phyloP scores from a whole-genome alignment of 2,113 vertebrate species.

The Atherinomorus stipes region DNA sequence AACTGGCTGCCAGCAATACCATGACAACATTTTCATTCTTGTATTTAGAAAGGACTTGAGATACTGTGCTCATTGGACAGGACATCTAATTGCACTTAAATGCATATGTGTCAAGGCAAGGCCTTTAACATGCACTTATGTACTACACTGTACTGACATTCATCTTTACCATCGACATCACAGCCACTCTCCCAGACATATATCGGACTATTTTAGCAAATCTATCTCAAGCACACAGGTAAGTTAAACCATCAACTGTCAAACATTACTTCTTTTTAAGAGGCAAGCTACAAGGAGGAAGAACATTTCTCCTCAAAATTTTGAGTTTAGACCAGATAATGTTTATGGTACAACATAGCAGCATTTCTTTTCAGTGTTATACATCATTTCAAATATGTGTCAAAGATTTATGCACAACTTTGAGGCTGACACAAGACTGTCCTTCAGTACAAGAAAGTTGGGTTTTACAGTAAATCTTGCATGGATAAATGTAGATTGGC shows the following conservation, averaged over 20 bases:
- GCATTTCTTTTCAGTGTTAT: conserved; percentile 27
- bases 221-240: conserved; percentile 7
- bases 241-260: conserved; percentile 23
- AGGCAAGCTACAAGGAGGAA: conserved; percentile 18
- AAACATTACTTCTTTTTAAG: conserved; percentile 11
- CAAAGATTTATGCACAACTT: conserved; percentile 13
- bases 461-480: conserved; percentile 1
- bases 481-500: background rate
- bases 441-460: conserved; percentile 4
- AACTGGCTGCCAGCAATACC: conserved; percentile 25
- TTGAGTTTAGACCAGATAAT: conserved; percentile 20
- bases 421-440: conserved; percentile 1
- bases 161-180: conserved; percentile 40
- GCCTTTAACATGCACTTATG: conserved; percentile 53
- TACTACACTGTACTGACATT: conserved; percentile 54
- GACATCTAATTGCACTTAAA: conserved; percentile 72
- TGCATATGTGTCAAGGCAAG: conserved; percentile 47
- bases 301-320: background rate
- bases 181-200: conserved; percentile 40
- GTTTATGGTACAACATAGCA: conserved; percentile 43
- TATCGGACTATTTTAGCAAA: conserved; percentile 26
- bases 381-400: conserved; percentile 11
- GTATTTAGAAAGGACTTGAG: conserved; percentile 26
- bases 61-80: conserved; percentile 42
- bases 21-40: conserved; percentile 23